Evolutionary conservation across 2,113 vertebrate genomes (phyloP), one percentile per base, ranked within the genome.

Genomic region (Cebidichthys violaceus): DNA sequence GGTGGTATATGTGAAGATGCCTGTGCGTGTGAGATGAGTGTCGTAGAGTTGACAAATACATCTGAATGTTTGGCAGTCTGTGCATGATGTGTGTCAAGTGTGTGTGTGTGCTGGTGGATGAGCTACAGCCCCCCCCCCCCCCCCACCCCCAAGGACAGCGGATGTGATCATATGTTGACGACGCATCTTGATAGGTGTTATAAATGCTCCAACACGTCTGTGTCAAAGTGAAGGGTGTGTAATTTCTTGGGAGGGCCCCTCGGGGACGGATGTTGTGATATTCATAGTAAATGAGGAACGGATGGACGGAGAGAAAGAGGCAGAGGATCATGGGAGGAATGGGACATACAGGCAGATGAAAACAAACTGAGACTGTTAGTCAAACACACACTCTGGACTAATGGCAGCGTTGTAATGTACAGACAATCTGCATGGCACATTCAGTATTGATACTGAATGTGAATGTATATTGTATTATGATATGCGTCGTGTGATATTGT

Each of bases 171-270:
- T 87, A 91, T 92, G 91, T 91, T 91, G 86, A 83, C 47, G 76
- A 88, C 55, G 68, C 79, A 39, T 84, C 79, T 74, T 94, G 92
- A 93, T 92, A 91, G 89, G 90, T 92, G 90, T 81, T 89, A 93
- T 92, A 92, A 92, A 93, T 93, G 90, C 92, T 86, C 59, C 84
- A 20, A 90, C 92, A 93, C 88, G 77, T 85, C 86, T 79, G 80
- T 83, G 87, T 90, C 90, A 90, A 86, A 85, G 77, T 50, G 45
- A 87, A 85, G 82, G 91, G 88, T 92, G 86, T 91, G 90, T 91
- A 89, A 93, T 93, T 88, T 91, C 77, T 84, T 73, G 68, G 72
- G 86, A 89, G 83, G 67, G 81, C 65, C 83, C 92, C 91, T 78
- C 31, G 10, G 88, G 90, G 86, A 81, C 9, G 11, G 77, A 81